Evolutionary conservation across 2,113 vertebrate species (phyloP).

Genomic region (Nestor notabilis): DNA sequence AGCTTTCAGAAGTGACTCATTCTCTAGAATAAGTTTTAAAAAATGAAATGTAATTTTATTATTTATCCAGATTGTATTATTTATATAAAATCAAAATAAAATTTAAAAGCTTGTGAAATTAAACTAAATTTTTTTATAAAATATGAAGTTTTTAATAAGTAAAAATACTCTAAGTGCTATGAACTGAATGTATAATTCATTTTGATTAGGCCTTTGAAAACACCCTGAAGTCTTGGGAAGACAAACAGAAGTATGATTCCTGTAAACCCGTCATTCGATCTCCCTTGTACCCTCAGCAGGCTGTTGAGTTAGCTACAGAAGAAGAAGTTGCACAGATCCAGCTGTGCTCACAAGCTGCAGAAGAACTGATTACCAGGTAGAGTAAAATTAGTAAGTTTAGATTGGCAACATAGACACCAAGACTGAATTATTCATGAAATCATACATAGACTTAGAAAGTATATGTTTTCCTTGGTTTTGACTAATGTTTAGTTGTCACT

Average conservation of each 20-base stretch:
- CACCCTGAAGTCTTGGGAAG: constrained; percentile 97
- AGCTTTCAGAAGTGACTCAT: not conserved
- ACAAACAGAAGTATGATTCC: constrained; percentile 94
- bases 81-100: not conserved
- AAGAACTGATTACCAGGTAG: constrained; percentile 94
- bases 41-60: not conserved
- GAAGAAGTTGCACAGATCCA: constrained; percentile 89
- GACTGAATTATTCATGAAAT: not conserved
- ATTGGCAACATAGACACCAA: not conserved
- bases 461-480: not conserved
- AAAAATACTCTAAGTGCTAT: not conserved
- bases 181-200: not conserved
- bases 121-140: not conserved
- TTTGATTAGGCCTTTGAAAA: constrained; percentile 91
- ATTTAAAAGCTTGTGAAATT: not conserved
- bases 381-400: not conserved
- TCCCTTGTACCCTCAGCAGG: constrained; percentile 90
- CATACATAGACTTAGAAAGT: not conserved
- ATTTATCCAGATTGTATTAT: not conserved
- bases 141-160: not conserved
- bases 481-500: not conserved
- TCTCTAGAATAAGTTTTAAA: not conserved
- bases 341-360: constrained; percentile 89
- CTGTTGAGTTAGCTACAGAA: constrained; percentile 89
- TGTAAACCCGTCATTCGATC: constrained; percentile 85